Evolutionary conservation across 2,113 vertebrate genomes (phyloP).

Genomic region (Microtus pennsylvanicus): DNA sequence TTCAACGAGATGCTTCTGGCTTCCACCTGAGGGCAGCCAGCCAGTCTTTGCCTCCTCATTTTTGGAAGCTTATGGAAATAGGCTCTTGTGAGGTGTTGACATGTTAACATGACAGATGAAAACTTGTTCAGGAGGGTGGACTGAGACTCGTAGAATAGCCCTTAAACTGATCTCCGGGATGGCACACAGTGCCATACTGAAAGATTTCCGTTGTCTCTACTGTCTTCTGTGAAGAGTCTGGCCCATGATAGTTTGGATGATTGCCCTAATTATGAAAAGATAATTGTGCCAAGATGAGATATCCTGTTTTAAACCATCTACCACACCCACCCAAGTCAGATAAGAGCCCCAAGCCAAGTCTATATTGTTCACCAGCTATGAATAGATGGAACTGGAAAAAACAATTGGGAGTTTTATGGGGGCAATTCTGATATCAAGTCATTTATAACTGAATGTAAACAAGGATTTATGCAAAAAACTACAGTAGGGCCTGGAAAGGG

Average conservation of each 20-base stretch:
- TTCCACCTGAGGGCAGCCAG: conserved; percentile 24
- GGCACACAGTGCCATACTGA: background rate
- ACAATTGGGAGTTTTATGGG: background rate
- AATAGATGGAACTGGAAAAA: conserved; percentile 27
- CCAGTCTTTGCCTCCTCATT: conserved; percentile 30
- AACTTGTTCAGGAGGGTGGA: background rate
- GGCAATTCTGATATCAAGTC: background rate
- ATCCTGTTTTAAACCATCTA: background rate
- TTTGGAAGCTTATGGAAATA: background rate
- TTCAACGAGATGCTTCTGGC: background rate
- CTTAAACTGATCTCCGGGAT: background rate
- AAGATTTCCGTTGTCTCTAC: background rate
- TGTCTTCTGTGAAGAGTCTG: background rate
- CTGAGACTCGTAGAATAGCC: background rate
- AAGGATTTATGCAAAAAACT: conserved; percentile 1
- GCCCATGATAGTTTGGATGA: background rate
- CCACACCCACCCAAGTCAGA: background rate
- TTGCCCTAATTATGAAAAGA: background rate
- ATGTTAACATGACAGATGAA: conserved; percentile 53
- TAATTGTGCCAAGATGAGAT: background rate
- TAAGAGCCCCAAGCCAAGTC: background rate
- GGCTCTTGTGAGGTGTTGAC: conserved; percentile 28
- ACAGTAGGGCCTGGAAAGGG: background rate
- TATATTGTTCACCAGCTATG: background rate
- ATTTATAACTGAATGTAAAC: background rate